phyloP scores from a whole-genome alignment of 2,113 vertebrate genomes.

The Nannobrachium achirus region DNA sequence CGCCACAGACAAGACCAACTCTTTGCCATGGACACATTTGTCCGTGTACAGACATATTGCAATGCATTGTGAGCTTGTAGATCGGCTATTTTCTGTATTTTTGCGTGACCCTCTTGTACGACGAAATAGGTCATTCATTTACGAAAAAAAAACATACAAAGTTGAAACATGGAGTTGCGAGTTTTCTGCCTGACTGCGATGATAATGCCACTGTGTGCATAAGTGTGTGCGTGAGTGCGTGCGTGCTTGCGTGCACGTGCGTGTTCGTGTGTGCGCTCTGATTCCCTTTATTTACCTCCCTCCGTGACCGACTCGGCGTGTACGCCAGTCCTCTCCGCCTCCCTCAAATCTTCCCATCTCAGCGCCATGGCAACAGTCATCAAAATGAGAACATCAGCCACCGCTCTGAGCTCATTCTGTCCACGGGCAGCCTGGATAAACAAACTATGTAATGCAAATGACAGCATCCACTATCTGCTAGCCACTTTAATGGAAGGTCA shows the following conservation, averaged over 20 bases:
- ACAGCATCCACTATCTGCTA: slow-evolving; percentile 32
- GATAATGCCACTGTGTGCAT: too few relatives aligned
- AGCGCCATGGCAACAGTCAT: slow-evolving; percentile 78
- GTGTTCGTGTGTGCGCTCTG: not conserved
- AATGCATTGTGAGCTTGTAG: too few relatives aligned
- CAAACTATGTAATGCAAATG: slow-evolving; percentile 57
- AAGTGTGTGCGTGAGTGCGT: too few relatives aligned
- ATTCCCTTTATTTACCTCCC: slow-evolving; percentile 40
- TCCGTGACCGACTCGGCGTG: slow-evolving; percentile 18
- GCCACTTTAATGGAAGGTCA: slow-evolving; percentile 56
- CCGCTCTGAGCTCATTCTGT: slow-evolving; percentile 64
- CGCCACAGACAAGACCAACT: too few relatives aligned
- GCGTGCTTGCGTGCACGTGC: not conserved
- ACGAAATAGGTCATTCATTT: too few relatives aligned
- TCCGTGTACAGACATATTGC: too few relatives aligned
- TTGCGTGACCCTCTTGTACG: too few relatives aligned
- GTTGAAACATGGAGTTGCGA: too few relatives aligned
- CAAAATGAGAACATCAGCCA: slow-evolving; percentile 72
- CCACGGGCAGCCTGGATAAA: slow-evolving; percentile 64
- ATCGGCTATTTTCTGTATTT: too few relatives aligned
- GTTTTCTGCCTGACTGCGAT: too few relatives aligned
- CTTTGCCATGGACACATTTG: too few relatives aligned
- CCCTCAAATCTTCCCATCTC: slow-evolving; percentile 55
- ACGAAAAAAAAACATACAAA: too few relatives aligned
- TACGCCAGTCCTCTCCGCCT: not conserved